Conservation (phyloP, 2,797 vertebrate genomes). For the Neopelma chrysocephalum region DNA sequence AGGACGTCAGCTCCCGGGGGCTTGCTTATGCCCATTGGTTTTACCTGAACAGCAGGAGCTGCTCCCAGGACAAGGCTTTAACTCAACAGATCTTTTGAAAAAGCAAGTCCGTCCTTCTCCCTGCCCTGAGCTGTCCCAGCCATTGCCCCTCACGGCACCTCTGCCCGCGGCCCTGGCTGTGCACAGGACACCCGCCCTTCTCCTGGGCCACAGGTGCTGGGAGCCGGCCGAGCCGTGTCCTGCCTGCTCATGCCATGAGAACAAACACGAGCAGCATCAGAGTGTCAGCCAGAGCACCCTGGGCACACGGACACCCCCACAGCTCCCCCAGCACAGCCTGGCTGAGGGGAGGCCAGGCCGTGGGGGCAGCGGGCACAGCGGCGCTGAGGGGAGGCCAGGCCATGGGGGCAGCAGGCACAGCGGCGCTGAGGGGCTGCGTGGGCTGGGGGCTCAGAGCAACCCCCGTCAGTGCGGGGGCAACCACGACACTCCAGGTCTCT, state of each 20-base stretch:
- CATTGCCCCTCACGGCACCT: background rate
- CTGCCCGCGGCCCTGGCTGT: rapidly evolving
- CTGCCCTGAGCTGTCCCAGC: background rate
- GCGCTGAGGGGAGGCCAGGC: background rate
- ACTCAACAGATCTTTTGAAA: background rate
- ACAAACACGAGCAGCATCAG: rapidly evolving
- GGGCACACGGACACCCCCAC: rapidly evolving
- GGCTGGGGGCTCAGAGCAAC: background rate
- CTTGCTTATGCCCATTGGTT: background rate
- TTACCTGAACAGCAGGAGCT: background rate
- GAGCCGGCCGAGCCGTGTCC: rapidly evolving
- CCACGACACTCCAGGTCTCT: background rate
- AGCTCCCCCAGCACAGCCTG: too few relatives aligned
- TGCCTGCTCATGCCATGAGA: rapidly evolving
- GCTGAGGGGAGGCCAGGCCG: too few relatives aligned
- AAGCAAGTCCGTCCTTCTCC: background rate
- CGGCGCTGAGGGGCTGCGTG: background rate
- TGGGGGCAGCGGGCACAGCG: rapidly evolving
- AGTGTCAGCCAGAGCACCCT: rapidly evolving
- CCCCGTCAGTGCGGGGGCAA: background rate
- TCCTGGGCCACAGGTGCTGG: background rate
- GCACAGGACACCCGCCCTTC: rapidly evolving
- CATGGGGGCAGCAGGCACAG: rapidly evolving
- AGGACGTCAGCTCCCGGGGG: background rate
- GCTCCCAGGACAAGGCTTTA: background rate